Percentiles rank a stretch among this genome's conserved stretches.
Evolutionary conservation across 2,888 invertebrate genomes (phyloP).

Genomic region (Anorthoa munda): DNA sequence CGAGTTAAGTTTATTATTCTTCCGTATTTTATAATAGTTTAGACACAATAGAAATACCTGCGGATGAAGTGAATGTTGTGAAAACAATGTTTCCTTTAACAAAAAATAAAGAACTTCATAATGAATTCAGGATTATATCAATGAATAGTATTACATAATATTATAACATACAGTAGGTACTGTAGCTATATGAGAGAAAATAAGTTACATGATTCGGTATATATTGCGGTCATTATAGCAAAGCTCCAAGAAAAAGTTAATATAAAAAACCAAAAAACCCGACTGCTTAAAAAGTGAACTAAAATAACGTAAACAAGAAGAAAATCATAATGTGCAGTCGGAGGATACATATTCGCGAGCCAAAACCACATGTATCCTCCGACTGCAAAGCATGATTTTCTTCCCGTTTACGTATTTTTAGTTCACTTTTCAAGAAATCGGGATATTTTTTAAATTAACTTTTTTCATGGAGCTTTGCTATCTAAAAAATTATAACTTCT

Average conservation of each 20-base stretch:
- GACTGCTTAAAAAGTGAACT: too few species aligned
- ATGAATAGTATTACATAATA: slow-evolving; percentile 16
- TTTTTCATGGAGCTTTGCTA: too few species aligned
- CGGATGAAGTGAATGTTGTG: slow-evolving; percentile 52
- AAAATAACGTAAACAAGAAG: too few species aligned
- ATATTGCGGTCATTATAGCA: background rate
- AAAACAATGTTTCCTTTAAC: slow-evolving; percentile 51
- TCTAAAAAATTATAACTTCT: too few species aligned
- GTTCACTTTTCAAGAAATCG: too few species aligned
- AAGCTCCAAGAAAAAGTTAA: slow-evolving; percentile 6
- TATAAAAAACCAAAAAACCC: too few species aligned
- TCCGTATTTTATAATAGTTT: slow-evolving; percentile 56
- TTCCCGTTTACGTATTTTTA: too few species aligned
- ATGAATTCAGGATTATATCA: slow-evolving; percentile 17
- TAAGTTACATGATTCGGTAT: background rate
- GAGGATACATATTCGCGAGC: too few species aligned
- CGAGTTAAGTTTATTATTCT: slow-evolving; percentile 30
- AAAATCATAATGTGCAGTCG: too few species aligned
- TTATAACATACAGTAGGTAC: background rate
- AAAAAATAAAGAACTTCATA: slow-evolving; percentile 30
- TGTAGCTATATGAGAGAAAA: background rate
- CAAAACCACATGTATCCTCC: too few species aligned
- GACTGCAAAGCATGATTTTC: too few species aligned
- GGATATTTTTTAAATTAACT: too few species aligned
- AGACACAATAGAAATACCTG: slow-evolving; percentile 60